Conservation (phyloP, 2,888 invertebrate species). For the Acronicta psi region DNA sequence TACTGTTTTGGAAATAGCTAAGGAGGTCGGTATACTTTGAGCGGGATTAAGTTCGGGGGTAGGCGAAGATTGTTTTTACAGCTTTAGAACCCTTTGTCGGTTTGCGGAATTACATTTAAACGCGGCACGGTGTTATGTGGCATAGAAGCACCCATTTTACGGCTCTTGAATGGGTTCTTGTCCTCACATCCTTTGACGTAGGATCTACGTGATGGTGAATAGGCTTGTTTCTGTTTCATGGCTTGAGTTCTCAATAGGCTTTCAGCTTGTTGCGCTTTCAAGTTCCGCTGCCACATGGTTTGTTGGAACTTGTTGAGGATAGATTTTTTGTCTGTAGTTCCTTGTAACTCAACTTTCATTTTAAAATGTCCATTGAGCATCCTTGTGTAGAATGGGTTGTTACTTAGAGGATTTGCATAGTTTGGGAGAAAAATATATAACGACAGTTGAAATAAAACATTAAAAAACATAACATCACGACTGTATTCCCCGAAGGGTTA, state of each 20-base stretch:
- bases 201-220: conserved; percentile 81
- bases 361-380: conserved; percentile 16
- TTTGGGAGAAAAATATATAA: neutral
- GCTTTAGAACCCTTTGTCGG: conserved; percentile 87
- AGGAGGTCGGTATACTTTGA: conserved; percentile 80
- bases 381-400: neutral
- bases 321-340: conserved; percentile 20
- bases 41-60: conserved; percentile 81
- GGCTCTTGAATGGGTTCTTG: conserved; percentile 77
- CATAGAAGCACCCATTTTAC: conserved; percentile 74
- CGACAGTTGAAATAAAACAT: too few relatives aligned
- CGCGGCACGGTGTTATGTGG: conserved; percentile 66
- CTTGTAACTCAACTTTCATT: conserved; percentile 16
- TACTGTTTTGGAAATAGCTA: conserved; percentile 87
- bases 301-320: conserved; percentile 36
- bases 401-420: neutral
- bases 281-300: conserved; percentile 47
- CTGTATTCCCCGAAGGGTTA: too few relatives aligned
- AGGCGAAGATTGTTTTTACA: conserved; percentile 86
- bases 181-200: conserved; percentile 73
- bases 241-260: conserved; percentile 74
- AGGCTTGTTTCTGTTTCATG: conserved; percentile 83
- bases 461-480: too few relatives aligned
- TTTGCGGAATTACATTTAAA: conserved; percentile 75
- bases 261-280: conserved; percentile 55